Conservation (phyloP, 2,113 vertebrate species). For the Hyaena hyaena region DNA sequence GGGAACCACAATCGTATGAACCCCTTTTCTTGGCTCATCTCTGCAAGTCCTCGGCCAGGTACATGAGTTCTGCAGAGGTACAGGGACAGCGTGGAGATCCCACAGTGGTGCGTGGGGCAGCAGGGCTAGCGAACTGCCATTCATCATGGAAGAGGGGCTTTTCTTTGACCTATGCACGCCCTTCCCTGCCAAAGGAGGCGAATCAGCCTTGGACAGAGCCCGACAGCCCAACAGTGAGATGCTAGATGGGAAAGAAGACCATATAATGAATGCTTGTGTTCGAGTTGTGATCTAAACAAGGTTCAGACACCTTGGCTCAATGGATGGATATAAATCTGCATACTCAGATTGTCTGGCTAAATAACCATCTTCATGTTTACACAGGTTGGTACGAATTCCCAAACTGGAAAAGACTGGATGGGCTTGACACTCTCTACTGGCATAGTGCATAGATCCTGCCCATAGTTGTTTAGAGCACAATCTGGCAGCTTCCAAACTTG, state of each 20-base stretch:
- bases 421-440: background rate
- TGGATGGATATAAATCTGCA: background rate
- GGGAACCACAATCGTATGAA: background rate
- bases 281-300: background rate
- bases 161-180: background rate
- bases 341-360: background rate
- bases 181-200: background rate
- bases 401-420: background rate
- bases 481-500: constrained; percentile 52
- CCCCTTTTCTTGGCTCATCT: background rate
- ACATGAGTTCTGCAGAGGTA: background rate
- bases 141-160: background rate
- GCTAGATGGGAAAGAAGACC: background rate
- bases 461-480: constrained; percentile 49
- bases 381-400: background rate
- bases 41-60: background rate
- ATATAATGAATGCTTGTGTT: background rate
- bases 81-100: fast-evolving
- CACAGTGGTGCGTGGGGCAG: background rate
- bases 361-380: background rate
- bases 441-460: background rate
- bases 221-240: background rate
- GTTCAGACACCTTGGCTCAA: background rate
- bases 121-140: fast-evolving
- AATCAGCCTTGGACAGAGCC: background rate